Evolutionary conservation across 2,797 vertebrate genomes (phyloP).

Genomic region (Picus viridis): DNA sequence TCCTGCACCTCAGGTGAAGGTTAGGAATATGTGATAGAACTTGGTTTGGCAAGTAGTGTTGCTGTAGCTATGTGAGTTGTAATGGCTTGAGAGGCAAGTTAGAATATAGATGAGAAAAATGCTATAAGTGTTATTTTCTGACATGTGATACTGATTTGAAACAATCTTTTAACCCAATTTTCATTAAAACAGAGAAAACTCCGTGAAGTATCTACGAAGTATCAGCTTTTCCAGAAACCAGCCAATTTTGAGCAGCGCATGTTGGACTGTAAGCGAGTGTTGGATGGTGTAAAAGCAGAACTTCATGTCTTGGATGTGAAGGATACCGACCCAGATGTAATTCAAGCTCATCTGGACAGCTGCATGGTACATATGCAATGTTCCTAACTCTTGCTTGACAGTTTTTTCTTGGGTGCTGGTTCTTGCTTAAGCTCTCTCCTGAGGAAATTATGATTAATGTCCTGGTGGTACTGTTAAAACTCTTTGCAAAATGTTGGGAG

Average conservation of each 20-base stretch:
- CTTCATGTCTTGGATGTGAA: conserved; percentile 88
- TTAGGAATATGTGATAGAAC: background rate
- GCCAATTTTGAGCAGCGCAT: conserved; percentile 99
- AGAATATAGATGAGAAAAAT: background rate
- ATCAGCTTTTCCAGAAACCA: conserved; percentile 98
- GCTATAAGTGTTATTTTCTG: background rate
- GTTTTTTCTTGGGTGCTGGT: background rate
- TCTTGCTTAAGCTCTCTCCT: background rate
- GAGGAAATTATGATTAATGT: background rate
- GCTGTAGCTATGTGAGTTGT: background rate
- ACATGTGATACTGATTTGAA: background rate
- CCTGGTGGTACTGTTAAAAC: background rate
- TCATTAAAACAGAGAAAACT: conserved; percentile 88
- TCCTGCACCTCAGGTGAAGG: background rate
- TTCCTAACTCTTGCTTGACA: background rate
- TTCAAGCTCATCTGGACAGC: conserved; percentile 88
- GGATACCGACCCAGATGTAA: conserved; percentile 88
- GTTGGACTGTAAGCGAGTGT: conserved; percentile 92
- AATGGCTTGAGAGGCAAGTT: background rate
- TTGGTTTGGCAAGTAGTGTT: background rate
- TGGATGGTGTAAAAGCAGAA: conserved; percentile 91
- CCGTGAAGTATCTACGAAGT: conserved; percentile 94
- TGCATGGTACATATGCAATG: conserved; percentile 87
- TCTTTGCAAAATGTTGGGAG: background rate
- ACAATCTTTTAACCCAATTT: background rate